A percentile compares a stretch with the other conserved stretches of the same genome.
These are phyloP conservation scores for Orthonyx spaldingii DNA, from an alignment of 2,113 vertebrate genomes.

Conservation along the genomic window DNA sequence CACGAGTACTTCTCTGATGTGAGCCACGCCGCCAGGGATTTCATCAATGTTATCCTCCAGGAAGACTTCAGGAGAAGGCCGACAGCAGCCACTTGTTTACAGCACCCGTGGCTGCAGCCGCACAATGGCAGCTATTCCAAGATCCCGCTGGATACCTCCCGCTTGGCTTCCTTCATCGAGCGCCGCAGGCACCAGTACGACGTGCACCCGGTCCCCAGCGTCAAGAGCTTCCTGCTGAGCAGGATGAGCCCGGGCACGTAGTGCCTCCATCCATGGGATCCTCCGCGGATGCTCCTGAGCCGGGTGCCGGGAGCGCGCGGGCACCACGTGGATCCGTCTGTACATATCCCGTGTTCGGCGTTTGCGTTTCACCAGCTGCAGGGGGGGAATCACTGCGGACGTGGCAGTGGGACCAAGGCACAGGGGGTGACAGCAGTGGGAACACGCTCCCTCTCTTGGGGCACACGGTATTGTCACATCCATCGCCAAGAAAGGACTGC, in stretches of 20 bases:
- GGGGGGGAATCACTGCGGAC: neutral
- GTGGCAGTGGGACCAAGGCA: neutral
- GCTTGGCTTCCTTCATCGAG: slow-evolving; percentile 90
- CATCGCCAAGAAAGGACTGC: neutral
- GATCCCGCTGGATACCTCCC: slow-evolving; percentile 88
- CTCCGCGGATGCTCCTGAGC: neutral
- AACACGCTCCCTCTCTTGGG: neutral
- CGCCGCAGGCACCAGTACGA: slow-evolving; percentile 91
- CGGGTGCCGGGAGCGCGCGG: neutral
- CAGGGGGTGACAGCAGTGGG: neutral
- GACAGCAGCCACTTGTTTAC: slow-evolving; percentile 85
- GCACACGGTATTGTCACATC: neutral
- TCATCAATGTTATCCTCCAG: slow-evolving; percentile 85
- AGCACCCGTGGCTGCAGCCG: slow-evolving; percentile 90
- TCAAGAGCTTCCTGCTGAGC: slow-evolving; percentile 87
- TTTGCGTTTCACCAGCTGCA: neutral
- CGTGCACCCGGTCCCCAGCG: slow-evolving; percentile 81
- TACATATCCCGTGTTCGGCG: slow-evolving; percentile 2
- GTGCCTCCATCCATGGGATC: neutral
- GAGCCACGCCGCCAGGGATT: slow-evolving; percentile 90
- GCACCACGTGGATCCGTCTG: slow-evolving; percentile 6
- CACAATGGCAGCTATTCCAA: slow-evolving; percentile 89
- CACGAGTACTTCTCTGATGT: slow-evolving; percentile 87
- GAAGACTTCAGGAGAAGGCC: slow-evolving; percentile 89
- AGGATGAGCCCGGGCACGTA: slow-evolving; percentile 69